phyloP scores from a whole-genome alignment of 2,888 invertebrate genomes.

The Drosophila flavopinicola region DNA sequence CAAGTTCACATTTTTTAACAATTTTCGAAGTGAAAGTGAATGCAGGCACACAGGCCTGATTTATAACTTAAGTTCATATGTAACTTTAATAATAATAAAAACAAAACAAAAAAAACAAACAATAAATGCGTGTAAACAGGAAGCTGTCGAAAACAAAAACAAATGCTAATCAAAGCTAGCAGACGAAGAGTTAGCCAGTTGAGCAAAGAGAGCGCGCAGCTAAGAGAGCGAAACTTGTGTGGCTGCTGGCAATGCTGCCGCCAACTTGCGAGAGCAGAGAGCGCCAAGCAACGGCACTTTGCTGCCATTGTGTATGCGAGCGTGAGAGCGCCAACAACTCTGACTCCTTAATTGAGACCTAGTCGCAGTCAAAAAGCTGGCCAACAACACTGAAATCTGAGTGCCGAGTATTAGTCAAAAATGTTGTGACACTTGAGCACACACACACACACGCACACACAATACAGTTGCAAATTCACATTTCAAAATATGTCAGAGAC shows the following conservation, averaged over 20 bases:
- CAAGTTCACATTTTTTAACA: slow-evolving; percentile 28
- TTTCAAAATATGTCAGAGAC: slow-evolving; percentile 63
- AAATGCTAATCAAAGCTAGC: slow-evolving; percentile 28
- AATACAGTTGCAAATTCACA: slow-evolving; percentile 20
- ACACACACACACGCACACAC: slow-evolving; percentile 17
- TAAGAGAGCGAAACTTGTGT: slow-evolving; percentile 37
- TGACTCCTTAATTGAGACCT: slow-evolving; percentile 52
- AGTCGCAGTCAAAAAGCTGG: slow-evolving; percentile 28
- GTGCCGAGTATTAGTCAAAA: slow-evolving; percentile 53
- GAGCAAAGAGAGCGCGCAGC: slow-evolving; percentile 3
- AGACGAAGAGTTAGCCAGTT: slow-evolving; percentile 50
- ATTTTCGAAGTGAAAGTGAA: slow-evolving; percentile 50
- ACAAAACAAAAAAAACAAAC: slow-evolving; percentile 43
- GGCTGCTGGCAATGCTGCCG: slow-evolving; percentile 53
- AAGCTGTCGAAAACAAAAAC: slow-evolving; percentile 19
- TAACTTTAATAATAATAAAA: slow-evolving; percentile 78
- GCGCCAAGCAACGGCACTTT: slow-evolving; percentile 9
- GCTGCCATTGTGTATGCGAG: slow-evolving; percentile 45
- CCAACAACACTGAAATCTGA: slow-evolving; percentile 46
- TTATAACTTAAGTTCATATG: slow-evolving; percentile 76
- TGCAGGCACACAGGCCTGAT: slow-evolving; percentile 45
- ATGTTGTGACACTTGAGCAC: slow-evolving; percentile 40
- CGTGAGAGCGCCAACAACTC: slow-evolving; percentile 50
- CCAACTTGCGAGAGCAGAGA: not conserved
- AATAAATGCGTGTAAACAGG: slow-evolving; percentile 44